Evolutionary conservation across 2,888 invertebrate species (phyloP), one percentile per base, ranked within the genome.

Genomic region (Calliphora vomitoria): DNA sequence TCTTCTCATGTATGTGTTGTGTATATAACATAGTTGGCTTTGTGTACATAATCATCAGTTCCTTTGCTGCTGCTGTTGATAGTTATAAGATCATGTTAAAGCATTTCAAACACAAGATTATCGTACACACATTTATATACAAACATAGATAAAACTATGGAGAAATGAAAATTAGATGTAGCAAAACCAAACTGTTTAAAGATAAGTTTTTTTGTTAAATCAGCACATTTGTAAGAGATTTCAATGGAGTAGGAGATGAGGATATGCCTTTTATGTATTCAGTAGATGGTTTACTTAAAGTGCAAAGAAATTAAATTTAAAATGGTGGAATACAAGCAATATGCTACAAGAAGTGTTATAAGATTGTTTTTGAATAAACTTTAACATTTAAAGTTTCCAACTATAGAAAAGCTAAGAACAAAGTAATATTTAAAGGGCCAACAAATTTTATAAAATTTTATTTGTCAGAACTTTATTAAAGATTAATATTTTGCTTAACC

Each of bases 61-160:
- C 53, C 75, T 76, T 58, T 50, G 4, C 15, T 62, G 38, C 38
- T 47, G 55, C 13, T 78, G 13, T 47, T 71, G 58, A 69, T 60
- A 60, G 68, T 53, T 60, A 20, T 60, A 41, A 75, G 38, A 69
- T 75, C 68, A 53, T 60, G 50, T 75, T 58, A 53, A 53, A 82
- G 38, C 13, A 68, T 75, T 75, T 53, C 75, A 75, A 82, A 58
- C 58, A 68, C 50, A 64, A 81, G 64, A 25, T 60, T 71, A 80
- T 80, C 60, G 38, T 50, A 50, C 5, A 44, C 5, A 10, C 8
- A 25, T 6, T 6, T 6, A 58, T 58, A 20, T 58, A 31, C 31
- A 0, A 50, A 31, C 31, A 31, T 31, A 31, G 20, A 15, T 15
- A 35, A 31, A 60, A 60, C 31, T 60, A 8, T 35, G 60, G 15